Base-by-base conservation (phyloP, 2,888 invertebrate species). In the Frankliniella fusca region DNA sequence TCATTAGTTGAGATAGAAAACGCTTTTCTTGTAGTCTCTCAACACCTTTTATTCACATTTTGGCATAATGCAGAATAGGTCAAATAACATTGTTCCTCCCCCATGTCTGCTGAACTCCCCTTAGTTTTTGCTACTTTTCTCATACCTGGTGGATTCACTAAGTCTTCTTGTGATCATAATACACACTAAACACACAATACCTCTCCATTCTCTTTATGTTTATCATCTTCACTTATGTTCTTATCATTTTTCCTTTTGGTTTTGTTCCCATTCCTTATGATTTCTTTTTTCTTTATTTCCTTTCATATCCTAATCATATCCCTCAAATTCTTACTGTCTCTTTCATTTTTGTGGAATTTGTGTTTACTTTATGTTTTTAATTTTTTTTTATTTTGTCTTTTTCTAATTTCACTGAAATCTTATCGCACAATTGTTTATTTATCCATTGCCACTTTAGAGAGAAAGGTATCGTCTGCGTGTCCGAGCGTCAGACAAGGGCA, bases 381-480 rank as follows among this genome's bases (percentile, higher is more conserved):
- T 84, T 82, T 82, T 85, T 83, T 83, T 84, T 83, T 83, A 82
- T 85, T 82, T 84, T 84, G 83, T 83, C 81, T 83, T 83, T 82
- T 83, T 84, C 82, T 80, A 80, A 83, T 84, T 80, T 50, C 83
- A 82, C 84, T 85, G 84, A 49, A 80, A 81, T 85, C 88, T 88
- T 89, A 88, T 90, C 91, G 89, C 88, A 90, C 90, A 1, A 27
- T 76, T 76, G 70, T 76, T 70, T 76, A 76, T 76, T 76, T 76
- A 76, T 76, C 27, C 70, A 90, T 91, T 92, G 92, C 92, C 91
- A 93, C 91, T 92, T 92, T 94, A 97, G 97, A 95, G 96, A 92
- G 97, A 96, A 93, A 95, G 94, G 93, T 97, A 97, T 92, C 95
- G 95, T 89, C 94, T 98, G 91, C 94, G 94, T 91, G 97, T 98